Percentiles rank a stretch among this genome's conserved stretches.
phyloP scores from a whole-genome alignment of 2,797 vertebrate genomes.

The Ambastaia sidthimunki region DNA sequence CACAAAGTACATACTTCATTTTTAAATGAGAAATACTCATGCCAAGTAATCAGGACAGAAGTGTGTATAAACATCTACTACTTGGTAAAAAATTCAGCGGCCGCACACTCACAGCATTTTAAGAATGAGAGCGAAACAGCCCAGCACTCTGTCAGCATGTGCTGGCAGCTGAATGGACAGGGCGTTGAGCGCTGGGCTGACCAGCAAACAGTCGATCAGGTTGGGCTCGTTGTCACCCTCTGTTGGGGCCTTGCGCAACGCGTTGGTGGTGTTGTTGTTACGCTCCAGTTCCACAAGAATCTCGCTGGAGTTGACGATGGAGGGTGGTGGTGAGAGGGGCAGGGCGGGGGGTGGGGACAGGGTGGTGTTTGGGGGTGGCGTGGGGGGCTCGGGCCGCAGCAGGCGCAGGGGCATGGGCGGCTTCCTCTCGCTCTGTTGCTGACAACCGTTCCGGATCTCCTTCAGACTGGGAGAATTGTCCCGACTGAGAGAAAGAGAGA shows the following conservation, averaged over 20 bases:
- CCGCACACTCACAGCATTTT: slow-evolving; percentile 95
- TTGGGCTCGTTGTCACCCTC: slow-evolving; percentile 95
- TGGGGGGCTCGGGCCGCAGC: slow-evolving; percentile 85
- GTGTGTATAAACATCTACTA: too few relatives aligned
- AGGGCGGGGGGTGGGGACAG: slow-evolving; percentile 70
- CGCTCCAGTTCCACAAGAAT: slow-evolving; percentile 95
- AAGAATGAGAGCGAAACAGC: slow-evolving; percentile 97
- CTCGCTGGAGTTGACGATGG: slow-evolving; percentile 93
- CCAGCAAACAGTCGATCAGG: slow-evolving; percentile 98
- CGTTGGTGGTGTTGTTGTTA: slow-evolving; percentile 90
- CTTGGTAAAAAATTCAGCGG: neutral
- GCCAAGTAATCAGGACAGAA: too few relatives aligned
- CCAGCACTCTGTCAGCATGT: slow-evolving; percentile 94
- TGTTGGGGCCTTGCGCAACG: slow-evolving; percentile 82
- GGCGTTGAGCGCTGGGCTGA: slow-evolving; percentile 93
- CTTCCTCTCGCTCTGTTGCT: slow-evolving; percentile 95
- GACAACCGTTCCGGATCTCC: slow-evolving; percentile 96
- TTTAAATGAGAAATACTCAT: too few relatives aligned
- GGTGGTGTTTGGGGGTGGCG: slow-evolving; percentile 64
- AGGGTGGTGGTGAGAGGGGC: slow-evolving; percentile 75
- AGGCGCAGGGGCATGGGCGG: slow-evolving; percentile 92
- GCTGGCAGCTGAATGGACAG: slow-evolving; percentile 97
- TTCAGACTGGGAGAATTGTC: slow-evolving; percentile 99
- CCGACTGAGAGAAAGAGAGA: slow-evolving; percentile 74
- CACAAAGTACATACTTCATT: too few relatives aligned